Percentiles rank a stretch among this genome's conserved stretches.
phyloP scores from a whole-genome alignment of 2,888 invertebrate species.

The Lacanobia wlatinum region DNA sequence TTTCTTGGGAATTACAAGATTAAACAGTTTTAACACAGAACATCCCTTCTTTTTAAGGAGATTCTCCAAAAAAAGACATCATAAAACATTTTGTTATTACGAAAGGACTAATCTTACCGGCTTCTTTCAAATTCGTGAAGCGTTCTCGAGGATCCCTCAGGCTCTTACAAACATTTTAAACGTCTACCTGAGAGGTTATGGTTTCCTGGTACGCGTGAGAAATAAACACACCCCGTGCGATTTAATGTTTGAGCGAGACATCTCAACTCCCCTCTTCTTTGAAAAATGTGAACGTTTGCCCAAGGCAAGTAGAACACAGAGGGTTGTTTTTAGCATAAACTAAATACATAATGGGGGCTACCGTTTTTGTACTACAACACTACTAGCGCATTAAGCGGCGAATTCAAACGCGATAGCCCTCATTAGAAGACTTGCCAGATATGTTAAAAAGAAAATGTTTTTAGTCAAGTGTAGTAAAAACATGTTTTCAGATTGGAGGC shows the following conservation, averaged over 20 bases:
- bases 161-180: conserved; percentile 37
- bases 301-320: background rate
- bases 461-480: background rate
- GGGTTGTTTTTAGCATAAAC: background rate
- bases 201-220: conserved; percentile 60
- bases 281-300: background rate
- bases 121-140: conserved; percentile 25
- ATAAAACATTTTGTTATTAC: background rate
- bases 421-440: background rate
- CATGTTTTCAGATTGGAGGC: conserved; percentile 79
- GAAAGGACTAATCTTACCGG: conserved; percentile 3
- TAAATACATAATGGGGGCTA: no score
- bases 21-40: background rate
- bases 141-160: conserved; percentile 29
- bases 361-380: no score
- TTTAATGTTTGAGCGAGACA: conserved; percentile 19
- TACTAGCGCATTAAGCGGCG: no score
- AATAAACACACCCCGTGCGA: conserved; percentile 46
- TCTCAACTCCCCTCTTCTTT: background rate
- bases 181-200: conserved; percentile 56
- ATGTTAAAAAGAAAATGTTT: background rate
- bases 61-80: background rate
- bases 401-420: no score
- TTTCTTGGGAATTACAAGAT: conserved; percentile 25
- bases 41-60: background rate